Base-by-base conservation (phyloP, 2,888 invertebrate genomes). In the Heliconius ethilla region DNA sequence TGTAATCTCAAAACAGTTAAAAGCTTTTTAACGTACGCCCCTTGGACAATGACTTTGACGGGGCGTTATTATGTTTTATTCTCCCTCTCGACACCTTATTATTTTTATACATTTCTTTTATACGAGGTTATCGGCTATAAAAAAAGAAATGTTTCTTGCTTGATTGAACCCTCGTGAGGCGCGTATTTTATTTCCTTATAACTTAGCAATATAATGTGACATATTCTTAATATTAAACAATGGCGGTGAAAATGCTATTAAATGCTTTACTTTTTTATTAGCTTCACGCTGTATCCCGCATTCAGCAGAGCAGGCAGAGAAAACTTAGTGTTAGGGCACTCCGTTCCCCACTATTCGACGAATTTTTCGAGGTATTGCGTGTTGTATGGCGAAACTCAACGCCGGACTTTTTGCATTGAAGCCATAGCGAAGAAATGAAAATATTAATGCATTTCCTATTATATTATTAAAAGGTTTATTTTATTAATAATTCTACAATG, bases 31-130 rank as follows among this genome's bases (percentile, higher is more conserved):
- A 90, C 83, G 82, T 81, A 80, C 78, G 79, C 85, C 85, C 86
- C 83, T 85, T 86, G 88, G 89, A 88, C 89, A 89, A 90, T 88
- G 89, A 88, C 85, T 88, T 87, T 87, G 89, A 88, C 86, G 86
- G 83, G 80, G 83, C 82, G 84, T 87, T 88, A 89, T 91, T 92
- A 91, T 91, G 90, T 92, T 91, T 92, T 92, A 92, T 92, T 91
- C 88, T 88, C 87, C 87, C 85, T 87, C 86, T 85, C 88, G 86
- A 87, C 88, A 89, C 88, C 91, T 92, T 92, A 93, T 93, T 93
- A 93, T 92, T 92, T 59, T 92, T 90, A 92, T 91, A 89, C 87
- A 87, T 89, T 89, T 89, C 91, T 89, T 90, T 90, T 90, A 89
- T 92, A 89, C 87, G 88, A 89, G 87, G 88, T 90, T 89, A 92